Percentiles rank a stretch among this genome's conserved stretches.
Conservation (phyloP, 2,113 vertebrate genomes). For the Amazona vittata region DNA sequence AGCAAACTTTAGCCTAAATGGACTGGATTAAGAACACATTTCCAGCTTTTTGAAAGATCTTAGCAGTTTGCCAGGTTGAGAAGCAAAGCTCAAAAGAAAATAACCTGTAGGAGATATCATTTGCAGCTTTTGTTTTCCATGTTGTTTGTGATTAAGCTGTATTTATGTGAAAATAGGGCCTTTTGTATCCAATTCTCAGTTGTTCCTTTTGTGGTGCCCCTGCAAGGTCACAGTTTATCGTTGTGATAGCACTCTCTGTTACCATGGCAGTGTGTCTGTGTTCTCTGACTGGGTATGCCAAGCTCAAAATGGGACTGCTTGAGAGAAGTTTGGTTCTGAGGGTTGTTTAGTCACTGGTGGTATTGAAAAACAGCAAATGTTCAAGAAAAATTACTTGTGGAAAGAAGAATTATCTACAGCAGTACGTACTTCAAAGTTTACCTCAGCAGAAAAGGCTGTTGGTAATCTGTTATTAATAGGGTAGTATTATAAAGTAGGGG, state of each 20-base stretch:
- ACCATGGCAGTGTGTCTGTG: neutral
- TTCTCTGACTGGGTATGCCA: neutral
- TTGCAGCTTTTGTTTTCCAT: neutral
- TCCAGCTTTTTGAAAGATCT: neutral
- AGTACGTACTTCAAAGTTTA: neutral
- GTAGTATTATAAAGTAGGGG: too few species aligned
- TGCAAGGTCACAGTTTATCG: neutral
- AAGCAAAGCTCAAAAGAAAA: neutral
- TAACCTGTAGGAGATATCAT: neutral
- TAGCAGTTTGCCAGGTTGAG: neutral
- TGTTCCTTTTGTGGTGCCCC: neutral
- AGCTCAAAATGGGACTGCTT: neutral
- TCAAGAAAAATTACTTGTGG: neutral
- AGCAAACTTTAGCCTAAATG: neutral
- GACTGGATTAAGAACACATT: neutral
- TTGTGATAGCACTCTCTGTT: neutral
- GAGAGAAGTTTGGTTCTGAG: neutral
- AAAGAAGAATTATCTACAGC: neutral
- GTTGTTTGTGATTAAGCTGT: neutral
- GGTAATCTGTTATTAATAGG: neutral
- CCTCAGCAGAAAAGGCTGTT: neutral
- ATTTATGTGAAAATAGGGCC: neutral
- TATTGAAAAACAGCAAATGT: neutral
- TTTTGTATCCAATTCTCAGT: neutral
- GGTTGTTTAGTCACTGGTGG: neutral